Evolutionary conservation across 2,797 vertebrate species (phyloP).

Genomic region (Pseudochaenichthys georgianus): DNA sequence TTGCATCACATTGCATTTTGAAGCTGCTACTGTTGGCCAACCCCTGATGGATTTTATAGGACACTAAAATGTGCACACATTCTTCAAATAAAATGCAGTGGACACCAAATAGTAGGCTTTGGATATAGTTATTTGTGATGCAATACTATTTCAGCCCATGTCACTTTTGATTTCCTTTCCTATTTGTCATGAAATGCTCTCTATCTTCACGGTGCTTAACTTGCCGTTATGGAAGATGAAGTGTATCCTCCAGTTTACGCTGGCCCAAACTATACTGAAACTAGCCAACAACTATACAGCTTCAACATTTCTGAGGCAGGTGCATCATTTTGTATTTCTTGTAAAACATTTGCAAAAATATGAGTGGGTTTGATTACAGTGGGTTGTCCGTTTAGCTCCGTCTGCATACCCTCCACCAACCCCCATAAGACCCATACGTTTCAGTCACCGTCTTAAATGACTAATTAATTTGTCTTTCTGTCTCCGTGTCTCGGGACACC

Average conservation of each 20-base stretch:
- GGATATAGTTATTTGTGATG: not conserved
- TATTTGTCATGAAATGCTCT: not conserved
- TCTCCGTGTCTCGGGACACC: constrained; percentile 37
- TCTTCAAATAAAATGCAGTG: not conserved
- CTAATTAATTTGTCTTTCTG: constrained; percentile 47
- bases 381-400: constrained; percentile 1
- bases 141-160: not conserved
- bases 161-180: constrained; percentile 3
- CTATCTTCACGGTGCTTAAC: not conserved
- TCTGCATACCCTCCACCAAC: constrained; percentile 25
- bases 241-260: not conserved
- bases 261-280: not conserved
- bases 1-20: not conserved
- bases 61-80: not conserved
- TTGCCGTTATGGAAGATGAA: not conserved
- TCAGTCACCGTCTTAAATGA: constrained; percentile 49
- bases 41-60: not conserved
- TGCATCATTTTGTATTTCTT: not conserved
- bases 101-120: not conserved
- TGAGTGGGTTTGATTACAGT: not conserved
- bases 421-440: constrained; percentile 20
- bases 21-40: not conserved
- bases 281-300: not conserved
- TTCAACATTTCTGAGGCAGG: not conserved
- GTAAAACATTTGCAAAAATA: no score